Base-by-base conservation (phyloP, 2,113 vertebrate species). In the Cochlearius cochlearius region DNA sequence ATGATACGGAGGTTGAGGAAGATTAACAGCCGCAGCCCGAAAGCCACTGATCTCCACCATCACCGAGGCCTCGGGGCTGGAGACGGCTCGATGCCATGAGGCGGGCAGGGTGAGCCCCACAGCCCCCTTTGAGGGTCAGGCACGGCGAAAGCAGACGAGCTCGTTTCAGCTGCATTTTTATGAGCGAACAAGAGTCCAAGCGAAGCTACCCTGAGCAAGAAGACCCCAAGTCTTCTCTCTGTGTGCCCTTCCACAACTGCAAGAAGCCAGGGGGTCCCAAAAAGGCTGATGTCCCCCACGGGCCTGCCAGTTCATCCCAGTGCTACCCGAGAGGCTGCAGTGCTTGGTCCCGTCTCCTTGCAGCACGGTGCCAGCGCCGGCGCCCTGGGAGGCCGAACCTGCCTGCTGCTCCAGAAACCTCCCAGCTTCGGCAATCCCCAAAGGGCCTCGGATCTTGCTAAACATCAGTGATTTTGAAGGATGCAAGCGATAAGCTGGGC, bases 11-110 rank as follows among this genome's bases (percentile, higher is more conserved):
- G 59, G 16, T 3, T 21, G 17, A 64, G 38, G 47, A 25, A 39
- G 68, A 55, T 12, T 3, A 59, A 23, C 53, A 39, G 38, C 43
- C 3, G 0, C 39, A 69, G 64, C 34, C 50, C 14, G 34, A 34
- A 32, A 45, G 64, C 59, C 1, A 3, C 41, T 2, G 47, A 39
- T 66, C 50, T 47, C 60, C 1, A 1, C n/a, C 5, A 9, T 4
- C 56, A 49, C 32, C 5, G 2, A 30, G 27, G 27, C 19, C 53
- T 45, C 3, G 1, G 68, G 50, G 56, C 25, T 53, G 55, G 36
- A 10, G 8, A 10, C 0, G 5, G 21, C 0, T 2, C 0, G 7
- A 58, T 7, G 64, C 49, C 62, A 15, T 0, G 1, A 22, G 32
- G 38, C 0, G 36, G 45, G n/a, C 53, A 68, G 56, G 69, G 32